Base-by-base conservation (phyloP, 2,888 invertebrate genomes). In the Cheilosia scutellata region DNA sequence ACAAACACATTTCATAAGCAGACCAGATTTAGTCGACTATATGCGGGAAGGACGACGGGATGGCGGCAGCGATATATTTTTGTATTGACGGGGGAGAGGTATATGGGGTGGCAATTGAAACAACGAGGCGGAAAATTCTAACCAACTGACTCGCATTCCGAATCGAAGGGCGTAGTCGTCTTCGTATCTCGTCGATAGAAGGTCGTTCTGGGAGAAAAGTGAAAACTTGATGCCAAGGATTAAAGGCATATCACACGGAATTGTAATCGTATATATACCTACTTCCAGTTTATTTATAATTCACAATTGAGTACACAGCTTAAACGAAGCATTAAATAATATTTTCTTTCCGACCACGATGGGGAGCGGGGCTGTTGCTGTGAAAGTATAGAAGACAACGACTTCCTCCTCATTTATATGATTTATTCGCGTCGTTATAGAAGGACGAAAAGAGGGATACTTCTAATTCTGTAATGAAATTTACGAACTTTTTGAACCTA, bases 251-350 rank as follows among this genome's bases (percentile, higher is more conserved):
- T 84, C 84, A 84, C 75, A 75, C 63, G 51, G 71, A 71, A 66
- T 84, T 66, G 70, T 76, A 75, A 75, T 75, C 80, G 84, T 71
- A 31, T 29, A 31, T 29, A 29, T 6, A 37, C 11, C 2, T 37
- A 80, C 70, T 82, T 86, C 53, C 51, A 68, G 47, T 86, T 76
- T 86, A 71, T 76, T 62, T 82, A 76, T 82, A 82, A 86, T 82
- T 77, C 68, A 66, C 86, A 82, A 82, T 82, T 77, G 82, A 82
- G 66, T 76, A 82, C 71, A 86, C 82, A 76, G 76, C 76, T 86
- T 82, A 82, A 86, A 82, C 82, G 82, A 72, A 72, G 76, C 82
- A 86, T 86, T 82, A 76, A 86, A 82, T 86, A 86, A 80, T 80
- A 84, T 84, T 84, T 70, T 78, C 62, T 33, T 55, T 29, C 63